These are phyloP conservation scores for Epirrhoe tristata DNA, from an alignment of 2,888 invertebrate species.

Conservation along the genomic window DNA sequence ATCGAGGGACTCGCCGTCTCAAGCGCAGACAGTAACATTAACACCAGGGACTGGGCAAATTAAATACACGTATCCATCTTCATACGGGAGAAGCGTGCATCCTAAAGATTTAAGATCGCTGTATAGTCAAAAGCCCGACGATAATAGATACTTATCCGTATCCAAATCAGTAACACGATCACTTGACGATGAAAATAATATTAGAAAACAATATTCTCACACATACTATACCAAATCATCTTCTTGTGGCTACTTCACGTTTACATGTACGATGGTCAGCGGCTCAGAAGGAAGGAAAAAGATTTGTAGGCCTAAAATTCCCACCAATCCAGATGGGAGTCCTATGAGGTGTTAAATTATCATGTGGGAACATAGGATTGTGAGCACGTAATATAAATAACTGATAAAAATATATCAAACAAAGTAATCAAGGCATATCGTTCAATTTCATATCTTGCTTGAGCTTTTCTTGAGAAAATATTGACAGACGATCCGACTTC, in stretches of 20 bases:
- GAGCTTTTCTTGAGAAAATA: neutral
- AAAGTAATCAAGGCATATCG: neutral
- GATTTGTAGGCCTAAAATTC: conserved; percentile 92
- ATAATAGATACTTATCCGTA: conserved; percentile 91
- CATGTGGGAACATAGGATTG: neutral
- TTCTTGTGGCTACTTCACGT: conserved; percentile 94
- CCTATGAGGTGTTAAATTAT: conserved; percentile 85
- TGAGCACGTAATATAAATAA: conserved; percentile 13
- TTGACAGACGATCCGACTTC: neutral
- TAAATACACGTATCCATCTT: conserved; percentile 64
- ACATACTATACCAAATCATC: conserved; percentile 95
- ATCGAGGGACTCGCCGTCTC: conserved; percentile 85
- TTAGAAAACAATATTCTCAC: conserved; percentile 90
- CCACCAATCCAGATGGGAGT: conserved; percentile 90
- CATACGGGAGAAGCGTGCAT: conserved; percentile 62
- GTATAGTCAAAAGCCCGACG: conserved; percentile 67
- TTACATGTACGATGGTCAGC: conserved; percentile 92
- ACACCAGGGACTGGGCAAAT: conserved; percentile 81
- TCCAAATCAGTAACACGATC: conserved; percentile 92
- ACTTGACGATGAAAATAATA: conserved; percentile 86
- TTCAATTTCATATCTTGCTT: conserved; percentile 1
- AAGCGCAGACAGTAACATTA: conserved; percentile 87
- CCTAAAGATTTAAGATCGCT: conserved; percentile 73
- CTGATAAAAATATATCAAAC: neutral
- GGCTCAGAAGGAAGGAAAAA: conserved; percentile 91